These are phyloP conservation scores for Polyommatus iphigenia DNA, from an alignment of 2,888 invertebrate genomes.

Conservation along the genomic window DNA sequence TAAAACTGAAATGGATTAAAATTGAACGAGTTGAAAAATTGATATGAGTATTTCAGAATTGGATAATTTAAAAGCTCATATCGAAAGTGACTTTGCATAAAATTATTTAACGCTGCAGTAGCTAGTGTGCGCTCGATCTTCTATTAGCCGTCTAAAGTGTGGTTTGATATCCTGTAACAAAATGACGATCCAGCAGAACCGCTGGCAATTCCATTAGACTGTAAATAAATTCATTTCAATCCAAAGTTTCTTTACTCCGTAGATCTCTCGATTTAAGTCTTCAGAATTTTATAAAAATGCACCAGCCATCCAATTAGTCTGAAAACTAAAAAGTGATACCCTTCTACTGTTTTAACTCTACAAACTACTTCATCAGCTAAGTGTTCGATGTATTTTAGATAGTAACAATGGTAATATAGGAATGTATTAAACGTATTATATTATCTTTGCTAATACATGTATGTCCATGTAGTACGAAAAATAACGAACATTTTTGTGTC, in stretches of 20 bases:
- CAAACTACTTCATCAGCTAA: slow-evolving; percentile 2
- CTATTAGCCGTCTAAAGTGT: slow-evolving; percentile 3
- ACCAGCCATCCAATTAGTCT: neutral
- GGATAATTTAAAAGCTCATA: neutral
- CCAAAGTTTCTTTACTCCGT: slow-evolving; percentile 6
- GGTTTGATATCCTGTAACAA: slow-evolving; percentile 11
- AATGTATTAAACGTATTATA: too few species aligned
- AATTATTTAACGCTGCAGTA: neutral
- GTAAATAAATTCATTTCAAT: slow-evolving; percentile 22
- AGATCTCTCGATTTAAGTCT: slow-evolving; percentile 5
- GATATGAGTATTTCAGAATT: neutral
- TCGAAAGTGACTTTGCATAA: neutral
- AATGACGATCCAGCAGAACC: slow-evolving; percentile 2
- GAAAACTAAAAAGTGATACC: neutral
- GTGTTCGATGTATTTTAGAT: neutral
- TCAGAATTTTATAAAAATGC: slow-evolving; percentile 11
- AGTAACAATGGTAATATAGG: too few species aligned
- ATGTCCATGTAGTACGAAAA: too few species aligned
- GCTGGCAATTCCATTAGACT: slow-evolving; percentile 6
- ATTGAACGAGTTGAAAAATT: neutral
- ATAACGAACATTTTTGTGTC: too few species aligned
- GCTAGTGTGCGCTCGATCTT: neutral
- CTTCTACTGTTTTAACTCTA: neutral
- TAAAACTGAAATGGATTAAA: neutral
- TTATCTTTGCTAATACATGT: too few species aligned